Evolutionary conservation across 53 echinoderm and acorn worm genomes (phyloP), one percentile per base, ranked within the genome.

Genomic region (Astropecten irregularis): DNA sequence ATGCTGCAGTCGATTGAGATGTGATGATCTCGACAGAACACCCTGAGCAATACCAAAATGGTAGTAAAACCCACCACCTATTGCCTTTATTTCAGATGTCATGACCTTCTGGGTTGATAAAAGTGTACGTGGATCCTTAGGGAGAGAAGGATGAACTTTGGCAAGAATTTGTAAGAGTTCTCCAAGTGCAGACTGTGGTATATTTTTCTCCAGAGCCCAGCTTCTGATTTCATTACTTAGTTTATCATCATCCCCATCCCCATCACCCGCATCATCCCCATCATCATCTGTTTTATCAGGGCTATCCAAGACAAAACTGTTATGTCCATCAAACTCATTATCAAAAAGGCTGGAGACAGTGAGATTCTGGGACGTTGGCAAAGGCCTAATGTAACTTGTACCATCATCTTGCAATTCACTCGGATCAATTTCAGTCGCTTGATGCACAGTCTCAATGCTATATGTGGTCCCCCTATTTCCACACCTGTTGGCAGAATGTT

Each of bases 21-120:
- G 31, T 21, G 51, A 49, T 28, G 30, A 49, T 27, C 50, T 40
- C 5, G 40, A 69, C 5, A 46, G 2, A 23, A 87, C 34, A 23
- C 68, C 49, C 2, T 55, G 19, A 0, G 55, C 49, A 37, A 85
- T 71, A 56, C 84, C 71, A 71, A 87, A 87, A 68, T 87, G 87
- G 58, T 81, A 87, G 57, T 87, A 87, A 10, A n/a, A 69, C 14
- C 87, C 87, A 30, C 73, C 88, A 11, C 61, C 81, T 4, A 68
- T 32, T 22, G 26, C 14, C 50, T 60, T 36, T 44, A 74, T 73
- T 9, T 15, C 62, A 27, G 34, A 30, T 38, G 51, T 50, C 51
- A 22, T 25, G 11, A 60, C 59, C 23, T 69, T 85, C 3, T 27
- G n/a, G 9, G 73, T 72, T 46, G 40, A 23, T 7, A 85, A 37